Conservation (phyloP, 2,113 vertebrate genomes). For the Microcebus griseorufus region DNA sequence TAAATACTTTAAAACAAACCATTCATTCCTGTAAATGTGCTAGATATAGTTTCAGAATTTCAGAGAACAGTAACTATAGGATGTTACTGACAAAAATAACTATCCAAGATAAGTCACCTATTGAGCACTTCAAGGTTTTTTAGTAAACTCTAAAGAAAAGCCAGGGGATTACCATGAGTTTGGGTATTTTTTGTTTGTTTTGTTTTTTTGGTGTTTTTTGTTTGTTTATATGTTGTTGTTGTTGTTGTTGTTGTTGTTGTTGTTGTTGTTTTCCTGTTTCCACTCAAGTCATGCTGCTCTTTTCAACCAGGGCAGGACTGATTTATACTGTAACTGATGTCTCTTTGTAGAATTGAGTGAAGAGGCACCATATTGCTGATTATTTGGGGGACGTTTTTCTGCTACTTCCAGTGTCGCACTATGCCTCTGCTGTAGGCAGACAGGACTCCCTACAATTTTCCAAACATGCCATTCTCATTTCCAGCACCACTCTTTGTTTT, state of each 20-base stretch:
- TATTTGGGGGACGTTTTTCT: not conserved
- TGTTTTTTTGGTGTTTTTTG: not conserved
- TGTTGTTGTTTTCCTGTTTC: not conserved
- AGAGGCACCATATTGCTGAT: not conserved
- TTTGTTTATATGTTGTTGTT: not conserved
- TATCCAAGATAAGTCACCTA: not conserved
- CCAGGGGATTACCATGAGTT: not conserved
- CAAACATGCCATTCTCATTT: not conserved
- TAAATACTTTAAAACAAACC: not conserved
- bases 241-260: not conserved
- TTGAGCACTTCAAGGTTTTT: not conserved
- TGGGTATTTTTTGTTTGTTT: not conserved
- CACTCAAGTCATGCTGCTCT: not conserved
- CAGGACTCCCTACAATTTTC: not conserved
- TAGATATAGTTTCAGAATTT: not conserved
- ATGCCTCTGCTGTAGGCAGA: not conserved
- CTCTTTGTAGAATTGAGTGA: not conserved
- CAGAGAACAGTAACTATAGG: not conserved
- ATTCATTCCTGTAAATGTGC: not conserved
- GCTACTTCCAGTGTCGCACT: not conserved
- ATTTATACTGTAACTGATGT: not conserved
- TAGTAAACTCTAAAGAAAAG: not conserved
- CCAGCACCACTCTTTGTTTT: not conserved
- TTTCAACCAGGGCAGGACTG: not conserved
- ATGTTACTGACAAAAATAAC: not conserved